Conservation (phyloP, 2,113 vertebrate genomes). For the Oceanodroma tethys region DNA sequence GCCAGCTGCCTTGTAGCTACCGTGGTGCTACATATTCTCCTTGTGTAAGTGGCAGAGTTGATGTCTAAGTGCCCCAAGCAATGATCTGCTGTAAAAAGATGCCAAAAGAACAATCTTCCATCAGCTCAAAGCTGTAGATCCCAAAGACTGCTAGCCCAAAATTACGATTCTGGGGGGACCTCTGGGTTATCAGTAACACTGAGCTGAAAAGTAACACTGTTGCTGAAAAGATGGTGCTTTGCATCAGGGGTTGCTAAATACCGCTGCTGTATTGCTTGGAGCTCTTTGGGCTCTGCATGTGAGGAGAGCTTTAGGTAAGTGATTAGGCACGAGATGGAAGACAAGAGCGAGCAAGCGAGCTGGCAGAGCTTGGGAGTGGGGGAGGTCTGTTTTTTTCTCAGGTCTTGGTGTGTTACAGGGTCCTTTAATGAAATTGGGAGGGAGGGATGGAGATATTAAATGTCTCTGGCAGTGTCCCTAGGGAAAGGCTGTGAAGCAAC, state of each 20-base stretch:
- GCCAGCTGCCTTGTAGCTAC: not conserved
- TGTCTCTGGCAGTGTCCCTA: not conserved
- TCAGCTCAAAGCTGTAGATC: not conserved
- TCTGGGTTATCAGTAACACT: not conserved
- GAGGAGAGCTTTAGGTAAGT: not conserved
- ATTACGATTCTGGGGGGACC: not conserved
- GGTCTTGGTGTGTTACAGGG: not conserved
- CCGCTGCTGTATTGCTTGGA: not conserved
- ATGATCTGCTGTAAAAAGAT: not conserved
- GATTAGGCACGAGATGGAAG: not conserved
- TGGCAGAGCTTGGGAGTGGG: not conserved
- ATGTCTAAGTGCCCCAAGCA: not conserved
- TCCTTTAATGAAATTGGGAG: not conserved
- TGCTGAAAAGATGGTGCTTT: not conserved
- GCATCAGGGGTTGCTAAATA: not conserved
- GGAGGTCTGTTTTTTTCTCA: not conserved
- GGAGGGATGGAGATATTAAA: not conserved
- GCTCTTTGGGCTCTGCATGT: not conserved
- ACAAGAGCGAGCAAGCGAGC: not conserved
- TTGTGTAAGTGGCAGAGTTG: not conserved
- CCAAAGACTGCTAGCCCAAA: not conserved
- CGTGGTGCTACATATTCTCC: not conserved
- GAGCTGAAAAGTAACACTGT: too few species aligned
- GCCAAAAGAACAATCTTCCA: not conserved
- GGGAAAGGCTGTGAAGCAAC: not conserved